Percentiles rank a stretch among this genome's conserved stretches.
Evolutionary conservation across 2,797 vertebrate genomes (phyloP).

Genomic region (Chiloscyllium punctatum): DNA sequence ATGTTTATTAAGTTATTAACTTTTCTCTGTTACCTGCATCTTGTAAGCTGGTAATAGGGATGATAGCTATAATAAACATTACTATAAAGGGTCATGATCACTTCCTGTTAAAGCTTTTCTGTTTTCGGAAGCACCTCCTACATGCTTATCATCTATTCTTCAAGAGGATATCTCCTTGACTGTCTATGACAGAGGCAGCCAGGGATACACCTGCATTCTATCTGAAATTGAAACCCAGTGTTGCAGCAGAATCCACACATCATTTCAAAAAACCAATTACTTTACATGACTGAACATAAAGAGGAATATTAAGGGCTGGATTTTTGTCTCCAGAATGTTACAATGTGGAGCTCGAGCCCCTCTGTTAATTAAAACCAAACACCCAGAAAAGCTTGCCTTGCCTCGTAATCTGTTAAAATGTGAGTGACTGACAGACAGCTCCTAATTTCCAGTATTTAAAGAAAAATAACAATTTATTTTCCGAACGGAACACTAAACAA

Average conservation of each 20-base stretch:
- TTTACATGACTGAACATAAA: neutral
- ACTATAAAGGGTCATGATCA: neutral
- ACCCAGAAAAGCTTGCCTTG: too few species aligned
- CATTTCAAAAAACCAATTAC: neutral
- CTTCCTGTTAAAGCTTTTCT: neutral
- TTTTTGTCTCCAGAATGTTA: too few species aligned
- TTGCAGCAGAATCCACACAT: neutral
- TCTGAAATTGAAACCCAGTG: neutral
- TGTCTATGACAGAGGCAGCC: neutral
- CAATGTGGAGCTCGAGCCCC: too few species aligned
- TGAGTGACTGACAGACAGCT: too few species aligned
- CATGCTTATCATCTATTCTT: neutral
- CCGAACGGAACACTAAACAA: too few species aligned
- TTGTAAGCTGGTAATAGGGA: neutral
- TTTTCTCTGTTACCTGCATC: neutral
- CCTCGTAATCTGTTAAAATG: too few species aligned
- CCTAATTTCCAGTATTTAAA: too few species aligned
- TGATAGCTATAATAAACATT: neutral
- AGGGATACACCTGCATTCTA: neutral
- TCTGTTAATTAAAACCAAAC: too few species aligned
- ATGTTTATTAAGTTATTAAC: neutral
- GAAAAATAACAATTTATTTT: too few species aligned
- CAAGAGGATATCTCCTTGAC: neutral
- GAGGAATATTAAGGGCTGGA: neutral
- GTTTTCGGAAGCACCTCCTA: neutral